phyloP scores from a whole-genome alignment of 2,888 invertebrate genomes.

The Dynastes tityus region DNA sequence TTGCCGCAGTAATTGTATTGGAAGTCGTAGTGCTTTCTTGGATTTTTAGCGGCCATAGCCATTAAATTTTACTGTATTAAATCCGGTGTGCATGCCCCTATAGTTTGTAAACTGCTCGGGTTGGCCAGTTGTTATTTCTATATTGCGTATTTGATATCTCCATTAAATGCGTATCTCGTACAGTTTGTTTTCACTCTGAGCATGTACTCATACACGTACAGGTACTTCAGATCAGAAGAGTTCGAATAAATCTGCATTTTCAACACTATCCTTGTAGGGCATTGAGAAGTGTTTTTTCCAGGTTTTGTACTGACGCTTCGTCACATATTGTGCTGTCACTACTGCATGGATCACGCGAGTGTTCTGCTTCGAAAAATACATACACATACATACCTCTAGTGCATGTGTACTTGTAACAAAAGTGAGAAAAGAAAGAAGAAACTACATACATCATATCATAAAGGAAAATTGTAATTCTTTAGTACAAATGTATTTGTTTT shows the following conservation, averaged over 20 bases:
- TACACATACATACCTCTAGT: neutral
- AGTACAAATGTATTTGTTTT: no score
- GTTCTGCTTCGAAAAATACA: slow-evolving; percentile 8
- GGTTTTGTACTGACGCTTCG: slow-evolving; percentile 23
- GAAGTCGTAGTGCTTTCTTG: slow-evolving; percentile 4
- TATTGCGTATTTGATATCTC: slow-evolving; percentile 8
- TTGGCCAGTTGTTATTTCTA: no score
- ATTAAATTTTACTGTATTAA: neutral
- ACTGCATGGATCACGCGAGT: slow-evolving; percentile 56
- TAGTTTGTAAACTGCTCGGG: neutral
- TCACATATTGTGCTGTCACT: slow-evolving; percentile 64
- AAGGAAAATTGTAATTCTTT: no score
- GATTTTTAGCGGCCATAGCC: slow-evolving; percentile 21
- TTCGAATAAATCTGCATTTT: slow-evolving; percentile 39
- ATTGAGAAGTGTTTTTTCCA: slow-evolving; percentile 18
- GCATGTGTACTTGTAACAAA: neutral
- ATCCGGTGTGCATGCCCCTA: neutral
- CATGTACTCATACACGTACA: neutral
- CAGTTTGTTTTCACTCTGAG: slow-evolving; percentile 13
- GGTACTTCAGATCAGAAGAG: neutral
- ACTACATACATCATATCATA: no score
- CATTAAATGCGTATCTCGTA: neutral
- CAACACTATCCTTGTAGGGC: slow-evolving; percentile 23
- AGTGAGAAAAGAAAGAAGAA: no score
- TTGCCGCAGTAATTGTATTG: slow-evolving; percentile 45